Evolutionary conservation across 1,140 invertebrate species (phyloP).

Genomic region (Bombus huntii): DNA sequence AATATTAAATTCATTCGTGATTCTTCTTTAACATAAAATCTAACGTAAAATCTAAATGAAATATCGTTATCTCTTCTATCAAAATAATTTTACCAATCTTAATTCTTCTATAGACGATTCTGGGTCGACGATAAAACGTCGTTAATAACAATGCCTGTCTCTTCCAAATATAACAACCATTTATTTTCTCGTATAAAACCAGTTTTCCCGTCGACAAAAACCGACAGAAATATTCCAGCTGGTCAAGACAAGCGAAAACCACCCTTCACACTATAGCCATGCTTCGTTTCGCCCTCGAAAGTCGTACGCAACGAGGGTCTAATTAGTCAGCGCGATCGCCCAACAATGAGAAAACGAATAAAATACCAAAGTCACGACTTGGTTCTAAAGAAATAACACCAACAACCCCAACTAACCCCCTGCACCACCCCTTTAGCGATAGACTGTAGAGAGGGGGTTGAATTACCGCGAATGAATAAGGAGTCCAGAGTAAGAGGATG

Average conservation of each 20-base stretch:
- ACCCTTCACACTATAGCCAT: not conserved
- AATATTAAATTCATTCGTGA: not conserved
- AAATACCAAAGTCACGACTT: slow-evolving; percentile 16
- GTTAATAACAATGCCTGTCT: not conserved
- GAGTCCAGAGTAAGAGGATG: not conserved
- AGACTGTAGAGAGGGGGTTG: not conserved
- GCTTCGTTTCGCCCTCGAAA: not conserved
- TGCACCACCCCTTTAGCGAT: slow-evolving; percentile 2
- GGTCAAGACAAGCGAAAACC: not conserved
- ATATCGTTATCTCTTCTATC: too few relatives aligned
- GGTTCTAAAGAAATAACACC: slow-evolving; percentile 18
- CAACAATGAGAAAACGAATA: slow-evolving; percentile 36
- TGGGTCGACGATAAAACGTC: too few relatives aligned
- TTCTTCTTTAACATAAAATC: not conserved
- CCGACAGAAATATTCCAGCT: not conserved
- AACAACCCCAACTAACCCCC: not conserved
- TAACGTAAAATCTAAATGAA: too few relatives aligned
- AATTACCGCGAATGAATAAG: slow-evolving; percentile 31
- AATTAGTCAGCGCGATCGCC: slow-evolving; percentile 34
- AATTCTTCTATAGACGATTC: too few relatives aligned
- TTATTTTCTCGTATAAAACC: not conserved
- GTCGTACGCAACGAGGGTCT: slow-evolving; percentile 8
- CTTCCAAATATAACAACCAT: not conserved
- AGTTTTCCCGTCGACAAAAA: not conserved
- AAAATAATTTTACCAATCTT: too few relatives aligned